Evolutionary conservation across 1,140 invertebrate species (phyloP).

Genomic region (Temnothorax nylanderi): DNA sequence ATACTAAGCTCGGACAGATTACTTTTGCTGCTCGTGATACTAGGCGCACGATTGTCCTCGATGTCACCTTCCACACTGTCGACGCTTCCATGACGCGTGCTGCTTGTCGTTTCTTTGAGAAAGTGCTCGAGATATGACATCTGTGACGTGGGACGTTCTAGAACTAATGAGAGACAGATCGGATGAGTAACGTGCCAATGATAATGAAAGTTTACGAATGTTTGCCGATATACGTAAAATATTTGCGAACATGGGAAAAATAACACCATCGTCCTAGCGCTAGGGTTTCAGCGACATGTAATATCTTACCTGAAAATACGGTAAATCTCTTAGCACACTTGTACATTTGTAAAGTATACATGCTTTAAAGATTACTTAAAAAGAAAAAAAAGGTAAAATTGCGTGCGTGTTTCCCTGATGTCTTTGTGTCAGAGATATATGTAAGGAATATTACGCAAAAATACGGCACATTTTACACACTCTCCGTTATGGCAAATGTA

Average conservation of each 20-base stretch:
- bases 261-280: conserved; percentile 12
- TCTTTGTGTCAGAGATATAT: neutral
- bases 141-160: conserved; percentile 94
- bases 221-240: conserved; percentile 2
- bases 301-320: conserved; percentile 42
- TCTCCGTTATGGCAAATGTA: conserved; percentile 12
- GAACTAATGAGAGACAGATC: conserved; percentile 87
- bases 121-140: conserved; percentile 96
- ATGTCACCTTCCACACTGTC: conserved; percentile 92
- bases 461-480: neutral
- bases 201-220: neutral
- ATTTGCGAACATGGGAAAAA: conserved; percentile 8
- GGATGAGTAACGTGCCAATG: neutral
- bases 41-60: conserved; percentile 91
- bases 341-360: conserved; percentile 31
- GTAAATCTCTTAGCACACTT: conserved; percentile 12
- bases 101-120: conserved; percentile 90
- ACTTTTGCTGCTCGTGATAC: conserved; percentile 93
- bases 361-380: conserved; percentile 2
- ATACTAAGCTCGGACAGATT: conserved; percentile 93
- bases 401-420: neutral
- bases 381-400: neutral
- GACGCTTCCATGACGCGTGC: conserved; percentile 87
- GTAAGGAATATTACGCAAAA: neutral
- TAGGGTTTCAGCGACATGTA: conserved; percentile 14